Evolutionary conservation across 2,113 vertebrate species (phyloP), one percentile per base, ranked within the genome.

Genomic region (Oxyruncus cristatus): DNA sequence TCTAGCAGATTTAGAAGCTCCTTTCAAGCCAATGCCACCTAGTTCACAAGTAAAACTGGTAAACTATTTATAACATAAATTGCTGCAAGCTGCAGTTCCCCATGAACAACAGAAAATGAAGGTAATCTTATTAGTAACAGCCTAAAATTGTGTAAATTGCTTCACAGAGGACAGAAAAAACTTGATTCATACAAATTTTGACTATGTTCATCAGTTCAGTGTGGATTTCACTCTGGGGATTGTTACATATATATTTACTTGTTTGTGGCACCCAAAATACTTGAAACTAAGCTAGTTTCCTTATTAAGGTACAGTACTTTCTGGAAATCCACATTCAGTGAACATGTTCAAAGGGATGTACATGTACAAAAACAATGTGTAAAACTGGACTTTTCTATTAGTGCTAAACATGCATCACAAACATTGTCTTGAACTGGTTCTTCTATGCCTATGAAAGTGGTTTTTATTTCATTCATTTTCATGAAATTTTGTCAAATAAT

Each of bases 1-100:
- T 95, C 3, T 88, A 89, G 56, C 0, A 4, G 39, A 97, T 91
- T 75, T 78, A 77, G 96, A 97, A 97, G 12, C 17, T 96, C 76
- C 53, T 93, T 70, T 85, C 65, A 91, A 52, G 33, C 7, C 19
- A 72, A 52, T 76, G 21, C 19, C 66, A 89, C 66, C n/a, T 79
- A 85, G 50, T 37, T 49, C 44, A 84, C 47, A 75, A 17, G 30
- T 44, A 50, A 85, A 71, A 79, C 21, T 50, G 14, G 14, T 42
- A 73, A 15, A 72, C 19, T 77, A 39, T 88, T 68, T 73, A 37
- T 75, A 92, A 67, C 18, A 41, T 86, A 89, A 83, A 91, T 92
- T 92, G 33, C 35, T 80, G 4, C 81, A 93, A 82, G 9, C 30
- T 83, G 19, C 10, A 50, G 47, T 85, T 94, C 41, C 11, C 7